These are phyloP conservation scores for Paratrypauchen microcephalus DNA, from an alignment of 2,797 vertebrate genomes.

Conservation along the genomic window DNA sequence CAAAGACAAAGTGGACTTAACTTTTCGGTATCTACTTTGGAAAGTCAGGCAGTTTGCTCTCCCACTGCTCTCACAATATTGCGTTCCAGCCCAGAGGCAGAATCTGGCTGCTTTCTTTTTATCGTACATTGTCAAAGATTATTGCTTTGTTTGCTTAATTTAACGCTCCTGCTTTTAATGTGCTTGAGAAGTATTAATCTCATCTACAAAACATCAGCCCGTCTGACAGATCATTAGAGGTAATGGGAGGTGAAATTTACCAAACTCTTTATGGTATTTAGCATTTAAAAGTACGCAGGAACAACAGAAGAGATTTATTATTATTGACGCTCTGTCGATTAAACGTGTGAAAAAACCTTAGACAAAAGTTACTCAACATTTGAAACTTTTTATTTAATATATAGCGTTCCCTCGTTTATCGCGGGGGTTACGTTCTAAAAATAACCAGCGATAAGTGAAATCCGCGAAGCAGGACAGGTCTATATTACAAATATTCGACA, in stretches of 20 bases:
- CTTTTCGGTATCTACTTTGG: not conserved
- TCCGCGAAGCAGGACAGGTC: too few relatives aligned
- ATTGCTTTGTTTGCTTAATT: conserved; percentile 30
- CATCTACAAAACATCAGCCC: conserved; percentile 4
- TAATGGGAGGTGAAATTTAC: conserved; percentile 12
- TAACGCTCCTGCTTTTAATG: conserved; percentile 15
- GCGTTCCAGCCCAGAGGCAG: not conserved
- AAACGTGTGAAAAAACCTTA: not conserved
- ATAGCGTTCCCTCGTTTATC: too few relatives aligned
- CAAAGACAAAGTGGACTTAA: not conserved
- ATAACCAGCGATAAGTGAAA: too few relatives aligned
- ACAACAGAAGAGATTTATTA: conserved; percentile 1
- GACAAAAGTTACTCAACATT: not conserved
- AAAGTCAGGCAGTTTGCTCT: conserved; percentile 13
- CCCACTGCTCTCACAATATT: conserved; percentile 4
- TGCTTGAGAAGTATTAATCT: conserved; percentile 1
- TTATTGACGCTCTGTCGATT: not conserved
- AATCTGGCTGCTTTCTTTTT: conserved; percentile 6
- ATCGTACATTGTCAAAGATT: conserved; percentile 3
- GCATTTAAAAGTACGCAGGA: conserved; percentile 1
- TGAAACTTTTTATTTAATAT: not conserved
- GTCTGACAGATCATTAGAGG: conserved; percentile 10
- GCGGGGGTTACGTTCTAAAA: too few relatives aligned
- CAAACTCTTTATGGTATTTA: not conserved
- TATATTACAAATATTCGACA: too few relatives aligned